Evolutionary conservation across 92 coral and sea anemone species (phyloP), one percentile per base, ranked within the genome.

Genomic region (Chrysogorgia sp.): DNA sequence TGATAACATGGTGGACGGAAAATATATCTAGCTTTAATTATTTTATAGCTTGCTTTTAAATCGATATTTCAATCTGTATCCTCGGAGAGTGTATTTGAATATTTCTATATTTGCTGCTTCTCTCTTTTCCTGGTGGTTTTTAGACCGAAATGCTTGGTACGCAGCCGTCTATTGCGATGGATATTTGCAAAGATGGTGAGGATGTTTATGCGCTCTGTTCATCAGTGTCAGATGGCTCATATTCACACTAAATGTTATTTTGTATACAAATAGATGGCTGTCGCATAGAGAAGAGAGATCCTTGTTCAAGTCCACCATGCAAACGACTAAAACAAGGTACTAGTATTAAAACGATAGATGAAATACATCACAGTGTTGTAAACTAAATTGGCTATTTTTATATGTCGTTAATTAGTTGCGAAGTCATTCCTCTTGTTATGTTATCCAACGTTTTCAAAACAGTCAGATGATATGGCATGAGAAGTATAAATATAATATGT

Each of bases 291-390:
- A 34, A 83, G 58, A 82, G 90, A 65, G 96, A 88, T 74, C 90
- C 87, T 33, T 89, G 99, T 72, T 75, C 92, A 34, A 96, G 99
- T 47, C 99, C 99, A n/a, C 99, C 99, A 3, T 96, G 96, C 74
- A 96, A 96, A 79, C 82, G 97, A 41, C 86, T 96, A 0, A 96
- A 96, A 49, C 99, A 96, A 88, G 99, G 99, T 96, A 55, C 35
- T 40, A 35, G 35, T 64, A 26, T 24, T 0, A 49, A 33, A 33
- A 59, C 0, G 68, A 29, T 63, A 10, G 63, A 43, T 29, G 1
- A 15, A n/a, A 7, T 47, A 47, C 7, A 2, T n/a, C 53, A 47
- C 10, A 47, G 43, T 40, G 50, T 45, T 49, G 25, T 67, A 67
- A 67, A 7, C 40, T 0, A 13, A 20, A 14, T 64, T 62, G 32